Evolutionary conservation across 1,140 invertebrate genomes (phyloP), one percentile per base, ranked within the genome.

Genomic region (Drosophila sproati): DNA sequence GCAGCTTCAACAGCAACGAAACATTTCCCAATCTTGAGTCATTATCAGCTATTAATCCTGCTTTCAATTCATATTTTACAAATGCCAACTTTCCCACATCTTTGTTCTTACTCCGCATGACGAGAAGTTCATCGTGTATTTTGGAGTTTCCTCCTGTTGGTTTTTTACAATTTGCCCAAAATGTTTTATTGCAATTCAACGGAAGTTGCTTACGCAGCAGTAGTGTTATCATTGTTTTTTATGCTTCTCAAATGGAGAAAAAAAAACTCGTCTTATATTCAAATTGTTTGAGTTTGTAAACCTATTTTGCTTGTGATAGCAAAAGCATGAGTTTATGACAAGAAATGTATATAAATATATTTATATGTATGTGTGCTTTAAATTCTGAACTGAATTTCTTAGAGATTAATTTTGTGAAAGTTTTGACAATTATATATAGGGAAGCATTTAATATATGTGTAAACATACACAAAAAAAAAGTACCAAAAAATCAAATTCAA

Each of bases 201-300:
- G 48, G 8, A 6, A 64, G 2, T 3, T 67, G 62, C 35, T 43
- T 64, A 31, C 62, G 54, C 62, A 67, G 32, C 34, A 69, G 35
- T 4, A 68, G 34, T 34, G 41, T 54, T 50, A 60, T 69, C 71
- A 73, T 61, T 47, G 5, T 59, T 39, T 20, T 6, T n/a, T 7
- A 4, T 39, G 39, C 7, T 50, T n/a, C 43, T 63, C 32, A 20
- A n/a, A 43, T n/a, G n/a, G 7, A 6, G 5, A 37, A 7, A 7
- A 37, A 43, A 7, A 34, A 12, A 5, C 20, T 20, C 55, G 20
- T 39, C 43, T 51, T 5, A 8, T 29, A 8, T 39, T 7, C 3
- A 51, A 52, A 12, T 35, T 31, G 4, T 35, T 10, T 20, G 31
- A 60, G 47, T 59, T 47, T 34, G 8, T 60, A 7, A 12, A 47